Evolutionary conservation across 2,797 vertebrate genomes (phyloP).

Genomic region (Spheniscus humboldti): DNA sequence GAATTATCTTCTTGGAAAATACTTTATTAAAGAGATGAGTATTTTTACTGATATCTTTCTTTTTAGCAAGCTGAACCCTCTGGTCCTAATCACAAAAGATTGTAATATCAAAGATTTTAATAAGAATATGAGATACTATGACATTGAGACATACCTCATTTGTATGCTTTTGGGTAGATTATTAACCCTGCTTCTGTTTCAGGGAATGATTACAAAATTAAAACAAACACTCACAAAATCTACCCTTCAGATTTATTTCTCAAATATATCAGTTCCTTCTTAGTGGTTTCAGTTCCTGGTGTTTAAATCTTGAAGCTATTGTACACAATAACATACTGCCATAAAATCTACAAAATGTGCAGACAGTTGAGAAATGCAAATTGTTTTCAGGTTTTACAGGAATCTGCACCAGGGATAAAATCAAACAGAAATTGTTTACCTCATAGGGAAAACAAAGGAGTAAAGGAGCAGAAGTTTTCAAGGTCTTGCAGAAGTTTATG

Average conservation of each 20-base stretch:
- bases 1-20: constrained; percentile 44
- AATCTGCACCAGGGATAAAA: constrained; percentile 7
- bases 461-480: neutral
- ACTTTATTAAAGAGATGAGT: constrained; percentile 25
- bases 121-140: neutral
- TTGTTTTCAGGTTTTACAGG: constrained; percentile 9
- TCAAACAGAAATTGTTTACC: neutral
- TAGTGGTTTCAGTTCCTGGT: constrained; percentile 13
- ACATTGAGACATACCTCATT: neutral
- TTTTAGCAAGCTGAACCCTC: neutral
- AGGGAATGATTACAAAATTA: constrained; percentile 9
- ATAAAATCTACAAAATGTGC: constrained; percentile 21
- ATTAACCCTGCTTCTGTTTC: neutral
- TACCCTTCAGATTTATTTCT: constrained; percentile 23
- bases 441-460: neutral
- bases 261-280: neutral
- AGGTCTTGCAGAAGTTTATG: neutral
- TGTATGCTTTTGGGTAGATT: neutral
- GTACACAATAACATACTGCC: neutral
- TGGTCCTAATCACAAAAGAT: constrained; percentile 23
- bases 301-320: constrained; percentile 30
- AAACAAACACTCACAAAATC: neutral
- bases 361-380: constrained; percentile 42
- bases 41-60: constrained; percentile 27
- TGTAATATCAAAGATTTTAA: neutral